Conservation (phyloP, 2,797 vertebrate species). For the Falco naumanni region DNA sequence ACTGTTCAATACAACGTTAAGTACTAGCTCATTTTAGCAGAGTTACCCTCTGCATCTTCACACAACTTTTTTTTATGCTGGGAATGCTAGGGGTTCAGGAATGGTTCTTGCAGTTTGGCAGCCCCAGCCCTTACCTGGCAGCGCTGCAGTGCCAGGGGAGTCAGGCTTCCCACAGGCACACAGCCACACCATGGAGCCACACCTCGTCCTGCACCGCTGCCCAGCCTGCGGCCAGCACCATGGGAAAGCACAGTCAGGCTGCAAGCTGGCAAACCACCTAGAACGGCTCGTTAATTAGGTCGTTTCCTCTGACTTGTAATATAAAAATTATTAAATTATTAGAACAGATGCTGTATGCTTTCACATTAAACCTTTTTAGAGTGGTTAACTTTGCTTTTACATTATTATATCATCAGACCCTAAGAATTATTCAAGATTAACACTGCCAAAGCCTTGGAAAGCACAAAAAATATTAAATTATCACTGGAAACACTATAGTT, state of each 20-base stretch:
- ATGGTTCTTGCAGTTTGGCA: not conserved
- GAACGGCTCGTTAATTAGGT: not conserved
- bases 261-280: not conserved
- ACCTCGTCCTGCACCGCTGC: accelerated
- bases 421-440: not conserved
- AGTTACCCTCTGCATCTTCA: not conserved
- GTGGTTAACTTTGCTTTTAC: not conserved
- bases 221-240: not conserved
- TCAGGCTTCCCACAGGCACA: not conserved
- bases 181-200: not conserved
- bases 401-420: not conserved
- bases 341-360: not conserved
- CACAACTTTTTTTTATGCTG: not conserved
- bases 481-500: not conserved
- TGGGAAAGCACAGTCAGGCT: not conserved
- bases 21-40: not conserved
- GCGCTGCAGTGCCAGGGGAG: not conserved
- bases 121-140: not conserved
- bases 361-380: not conserved
- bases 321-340: not conserved
- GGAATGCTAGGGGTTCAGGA: not conserved
- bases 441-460: not conserved
- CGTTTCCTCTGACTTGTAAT: not conserved
- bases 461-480: not conserved
- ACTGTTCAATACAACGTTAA: not conserved